These are phyloP conservation scores for Limnephilus lunatus DNA, from an alignment of 2,888 invertebrate species.

Conservation along the genomic window DNA sequence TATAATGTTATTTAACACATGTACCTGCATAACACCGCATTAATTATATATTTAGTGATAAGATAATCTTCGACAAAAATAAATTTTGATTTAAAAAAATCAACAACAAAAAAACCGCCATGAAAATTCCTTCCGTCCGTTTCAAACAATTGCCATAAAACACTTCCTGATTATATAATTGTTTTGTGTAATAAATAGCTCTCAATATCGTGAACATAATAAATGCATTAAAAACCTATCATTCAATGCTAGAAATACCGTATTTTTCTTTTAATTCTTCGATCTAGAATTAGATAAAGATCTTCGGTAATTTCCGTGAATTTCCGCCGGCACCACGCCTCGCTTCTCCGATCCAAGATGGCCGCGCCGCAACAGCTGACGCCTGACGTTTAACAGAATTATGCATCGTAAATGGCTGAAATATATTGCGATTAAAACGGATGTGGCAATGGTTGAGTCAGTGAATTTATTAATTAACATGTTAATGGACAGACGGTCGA, in stretches of 20 bases:
- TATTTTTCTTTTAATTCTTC: not conserved
- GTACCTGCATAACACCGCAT: not conserved
- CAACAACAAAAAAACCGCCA: not conserved
- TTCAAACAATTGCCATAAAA: not conserved
- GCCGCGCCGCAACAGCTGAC: constrained; percentile 12
- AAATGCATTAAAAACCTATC: not conserved
- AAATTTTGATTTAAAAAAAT: not conserved
- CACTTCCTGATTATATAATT: not conserved
- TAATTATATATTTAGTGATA: not conserved
- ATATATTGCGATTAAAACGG: not conserved
- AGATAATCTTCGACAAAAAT: not conserved
- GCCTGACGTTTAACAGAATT: not conserved
- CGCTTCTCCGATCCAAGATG: not conserved
- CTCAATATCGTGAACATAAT: not conserved
- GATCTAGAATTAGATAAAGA: not conserved
- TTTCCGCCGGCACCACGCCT: constrained; percentile 17
- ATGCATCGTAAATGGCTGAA: not conserved
- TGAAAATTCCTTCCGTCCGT: not conserved
- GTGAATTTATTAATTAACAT: not conserved
- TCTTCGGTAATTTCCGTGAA: constrained; percentile 12
- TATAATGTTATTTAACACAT: not conserved
- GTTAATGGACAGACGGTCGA: not conserved
- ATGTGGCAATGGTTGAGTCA: not conserved
- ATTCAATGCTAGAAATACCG: not conserved
- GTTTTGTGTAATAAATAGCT: not conserved